Evolutionary conservation across 2,113 vertebrate genomes (phyloP).

Genomic region (Tragulus kanchil): DNA sequence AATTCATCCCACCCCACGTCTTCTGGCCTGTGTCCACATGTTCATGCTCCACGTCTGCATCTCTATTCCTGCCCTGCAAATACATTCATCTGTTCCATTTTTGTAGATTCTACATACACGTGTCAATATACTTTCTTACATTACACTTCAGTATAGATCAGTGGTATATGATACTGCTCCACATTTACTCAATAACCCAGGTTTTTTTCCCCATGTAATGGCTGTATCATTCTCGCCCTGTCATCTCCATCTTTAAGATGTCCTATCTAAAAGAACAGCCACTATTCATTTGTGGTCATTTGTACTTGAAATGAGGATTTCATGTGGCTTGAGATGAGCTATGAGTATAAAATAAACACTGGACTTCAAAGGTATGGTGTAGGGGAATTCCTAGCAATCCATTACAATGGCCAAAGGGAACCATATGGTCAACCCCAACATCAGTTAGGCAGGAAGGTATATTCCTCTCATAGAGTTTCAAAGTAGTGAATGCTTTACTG

Average conservation of each 20-base stretch:
- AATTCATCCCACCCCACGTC: neutral
- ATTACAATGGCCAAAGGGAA: neutral
- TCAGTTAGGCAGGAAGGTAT: neutral
- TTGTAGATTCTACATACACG: neutral
- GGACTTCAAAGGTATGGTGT: neutral
- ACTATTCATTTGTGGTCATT: neutral
- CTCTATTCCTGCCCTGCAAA: neutral
- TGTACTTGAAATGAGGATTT: neutral
- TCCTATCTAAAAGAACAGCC: too few relatives aligned
- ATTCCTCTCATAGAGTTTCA: neutral
- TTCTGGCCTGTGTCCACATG: neutral
- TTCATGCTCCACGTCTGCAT: neutral
- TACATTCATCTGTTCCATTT: neutral
- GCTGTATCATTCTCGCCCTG: neutral
- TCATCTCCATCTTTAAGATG: neutral
- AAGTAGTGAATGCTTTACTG: neutral
- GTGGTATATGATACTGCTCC: neutral
- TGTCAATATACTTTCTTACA: neutral
- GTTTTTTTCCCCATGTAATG: neutral
- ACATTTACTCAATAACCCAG: neutral
- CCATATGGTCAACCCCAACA: neutral
- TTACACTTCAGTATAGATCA: neutral
- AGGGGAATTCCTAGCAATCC: neutral
- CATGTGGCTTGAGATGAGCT: neutral
- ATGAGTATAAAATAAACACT: neutral